Conservation (phyloP, 2,113 vertebrate species). For the Peromyscus maniculatus region DNA sequence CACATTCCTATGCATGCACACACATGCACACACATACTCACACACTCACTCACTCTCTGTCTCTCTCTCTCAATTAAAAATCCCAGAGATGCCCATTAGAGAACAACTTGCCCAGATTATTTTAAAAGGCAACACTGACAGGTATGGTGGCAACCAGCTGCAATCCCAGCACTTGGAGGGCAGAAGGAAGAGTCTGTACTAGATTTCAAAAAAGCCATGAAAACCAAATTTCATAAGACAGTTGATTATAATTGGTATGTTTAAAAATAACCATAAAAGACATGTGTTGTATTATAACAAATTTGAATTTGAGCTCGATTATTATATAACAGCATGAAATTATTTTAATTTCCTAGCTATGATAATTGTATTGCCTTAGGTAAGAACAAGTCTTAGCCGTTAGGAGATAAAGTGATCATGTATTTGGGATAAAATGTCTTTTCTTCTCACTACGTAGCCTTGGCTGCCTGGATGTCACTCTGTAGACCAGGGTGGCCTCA, state of each 20-base stretch:
- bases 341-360: slow-evolving; percentile 54
- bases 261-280: slow-evolving; percentile 45
- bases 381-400: neutral
- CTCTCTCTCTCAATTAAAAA: neutral
- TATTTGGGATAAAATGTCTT: neutral
- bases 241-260: slow-evolving; percentile 49
- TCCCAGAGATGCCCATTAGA: neutral
- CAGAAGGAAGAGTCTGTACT: neutral
- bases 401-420: slow-evolving; percentile 10
- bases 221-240: slow-evolving; percentile 48
- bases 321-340: neutral
- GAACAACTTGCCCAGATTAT: neutral
- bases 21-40: neutral
- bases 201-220: slow-evolving; percentile 54
- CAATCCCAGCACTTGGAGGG: neutral
- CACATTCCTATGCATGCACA: neutral
- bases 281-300: neutral
- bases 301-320: neutral
- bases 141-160: neutral
- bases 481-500: neutral
- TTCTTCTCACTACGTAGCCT: neutral
- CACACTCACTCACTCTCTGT: neutral
- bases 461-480: neutral
- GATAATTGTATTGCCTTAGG: neutral
- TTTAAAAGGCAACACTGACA: neutral